Conservation (phyloP, 2,797 vertebrate species). For the Rallus crepitans region DNA sequence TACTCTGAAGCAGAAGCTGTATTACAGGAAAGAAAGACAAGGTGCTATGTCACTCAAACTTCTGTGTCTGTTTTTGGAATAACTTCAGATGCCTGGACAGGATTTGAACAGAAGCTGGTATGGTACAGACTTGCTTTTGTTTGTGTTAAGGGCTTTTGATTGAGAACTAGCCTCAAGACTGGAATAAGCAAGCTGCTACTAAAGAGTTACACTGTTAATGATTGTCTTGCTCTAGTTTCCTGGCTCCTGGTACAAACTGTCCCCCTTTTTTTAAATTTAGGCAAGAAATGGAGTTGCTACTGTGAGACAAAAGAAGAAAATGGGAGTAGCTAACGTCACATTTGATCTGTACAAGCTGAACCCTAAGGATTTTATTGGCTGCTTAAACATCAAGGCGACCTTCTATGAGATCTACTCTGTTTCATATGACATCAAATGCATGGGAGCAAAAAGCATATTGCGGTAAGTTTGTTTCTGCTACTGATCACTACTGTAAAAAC, state of each 20-base stretch:
- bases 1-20: neutral
- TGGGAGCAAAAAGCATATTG: constrained; percentile 79
- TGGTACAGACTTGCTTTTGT: neutral
- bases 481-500: neutral
- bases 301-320: constrained; percentile 76
- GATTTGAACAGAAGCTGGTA: neutral
- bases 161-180: neutral
- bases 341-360: constrained; percentile 88
- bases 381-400: constrained; percentile 83
- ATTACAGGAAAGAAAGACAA: neutral
- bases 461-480: constrained; percentile 73
- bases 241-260: neutral
- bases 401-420: constrained; percentile 86
- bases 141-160: no score
- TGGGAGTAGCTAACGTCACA: constrained; percentile 85
- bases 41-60: neutral
- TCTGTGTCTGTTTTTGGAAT: neutral
- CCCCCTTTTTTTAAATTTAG: constrained; percentile 33
- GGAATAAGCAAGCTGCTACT: neutral
- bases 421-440: constrained; percentile 85
- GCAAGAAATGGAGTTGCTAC: constrained; percentile 39
- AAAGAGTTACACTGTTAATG: neutral
- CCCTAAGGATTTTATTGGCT: constrained; percentile 88
- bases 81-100: neutral
- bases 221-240: neutral